Evolutionary conservation across 2,113 vertebrate genomes (phyloP).

Genomic region (Rhizomys pruinosus): DNA sequence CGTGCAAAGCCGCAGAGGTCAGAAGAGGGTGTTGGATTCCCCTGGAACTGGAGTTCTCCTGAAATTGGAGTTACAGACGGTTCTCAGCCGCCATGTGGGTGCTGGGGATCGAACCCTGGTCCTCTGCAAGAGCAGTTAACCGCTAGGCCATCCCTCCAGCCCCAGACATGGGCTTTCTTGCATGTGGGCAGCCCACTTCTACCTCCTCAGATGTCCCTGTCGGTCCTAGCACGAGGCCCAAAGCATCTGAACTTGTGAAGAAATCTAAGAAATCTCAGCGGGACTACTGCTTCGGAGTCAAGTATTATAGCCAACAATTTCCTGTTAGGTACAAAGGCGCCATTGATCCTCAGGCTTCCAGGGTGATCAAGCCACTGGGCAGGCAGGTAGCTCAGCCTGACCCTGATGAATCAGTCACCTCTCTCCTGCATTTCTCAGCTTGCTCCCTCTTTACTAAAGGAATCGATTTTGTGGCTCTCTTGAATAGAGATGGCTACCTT

Average conservation of each 20-base stretch:
- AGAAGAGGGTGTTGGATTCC: too few relatives aligned
- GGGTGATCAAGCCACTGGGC: not conserved
- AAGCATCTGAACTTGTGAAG: not conserved
- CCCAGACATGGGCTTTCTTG: too few relatives aligned
- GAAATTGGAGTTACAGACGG: too few relatives aligned
- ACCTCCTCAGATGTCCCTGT: too few relatives aligned
- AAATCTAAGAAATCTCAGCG: not conserved
- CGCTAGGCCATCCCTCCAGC: too few relatives aligned
- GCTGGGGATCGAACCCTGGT: too few relatives aligned
- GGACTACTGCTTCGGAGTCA: not conserved
- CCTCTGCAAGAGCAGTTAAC: too few relatives aligned
- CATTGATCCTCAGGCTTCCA: not conserved
- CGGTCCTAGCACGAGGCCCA: not conserved
- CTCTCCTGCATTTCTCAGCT: not conserved
- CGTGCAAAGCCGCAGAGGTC: too few relatives aligned
- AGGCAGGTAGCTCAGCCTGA: not conserved
- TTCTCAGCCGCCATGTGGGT: too few relatives aligned
- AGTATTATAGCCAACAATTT: not conserved
- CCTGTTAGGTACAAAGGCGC: not conserved
- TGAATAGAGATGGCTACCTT: not conserved
- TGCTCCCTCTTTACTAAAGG: not conserved
- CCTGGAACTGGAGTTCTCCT: too few relatives aligned
- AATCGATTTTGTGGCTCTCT: not conserved
- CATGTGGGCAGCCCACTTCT: too few relatives aligned
- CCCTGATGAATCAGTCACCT: not conserved